These are phyloP conservation scores for Sebastes schlegelii DNA, from an alignment of 2,113 vertebrate genomes.

Conservation along the genomic window DNA sequence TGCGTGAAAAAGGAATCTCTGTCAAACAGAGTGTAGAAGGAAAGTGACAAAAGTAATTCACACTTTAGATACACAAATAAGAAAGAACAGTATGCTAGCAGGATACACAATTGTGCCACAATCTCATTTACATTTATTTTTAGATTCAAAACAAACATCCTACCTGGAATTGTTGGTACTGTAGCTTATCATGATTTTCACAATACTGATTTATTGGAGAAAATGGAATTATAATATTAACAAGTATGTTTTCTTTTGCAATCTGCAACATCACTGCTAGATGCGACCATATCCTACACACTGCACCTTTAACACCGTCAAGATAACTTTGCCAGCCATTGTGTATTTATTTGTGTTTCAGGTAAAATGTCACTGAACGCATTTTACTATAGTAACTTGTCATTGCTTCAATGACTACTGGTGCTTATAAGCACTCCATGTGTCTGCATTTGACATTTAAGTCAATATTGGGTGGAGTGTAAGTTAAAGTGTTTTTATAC, in stretches of 20 bases:
- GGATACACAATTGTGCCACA: not conserved
- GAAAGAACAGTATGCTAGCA: not conserved
- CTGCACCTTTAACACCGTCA: not conserved
- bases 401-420: conserved; percentile 45
- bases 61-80: conserved; percentile 24
- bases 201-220: not conserved
- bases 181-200: conserved; percentile 27
- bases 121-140: not conserved
- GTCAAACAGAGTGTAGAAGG: conserved; percentile 77
- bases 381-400: conserved; percentile 35
- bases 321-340: conserved; percentile 20
- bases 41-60: conserved; percentile 32
- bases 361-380: conserved; percentile 52
- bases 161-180: conserved; percentile 15
- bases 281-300: no score
- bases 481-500: conserved; percentile 4
- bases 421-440: conserved; percentile 45
- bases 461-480: conserved; percentile 1
- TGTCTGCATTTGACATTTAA: conserved; percentile 18
- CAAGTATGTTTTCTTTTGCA: no score
- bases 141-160: conserved; percentile 2
- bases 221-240: no score
- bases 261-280: no score
- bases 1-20: conserved; percentile 63
- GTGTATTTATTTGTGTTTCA: conserved; percentile 43